Evolutionary conservation across 2,888 invertebrate species (phyloP).

Genomic region (Lysandra bellargus): DNA sequence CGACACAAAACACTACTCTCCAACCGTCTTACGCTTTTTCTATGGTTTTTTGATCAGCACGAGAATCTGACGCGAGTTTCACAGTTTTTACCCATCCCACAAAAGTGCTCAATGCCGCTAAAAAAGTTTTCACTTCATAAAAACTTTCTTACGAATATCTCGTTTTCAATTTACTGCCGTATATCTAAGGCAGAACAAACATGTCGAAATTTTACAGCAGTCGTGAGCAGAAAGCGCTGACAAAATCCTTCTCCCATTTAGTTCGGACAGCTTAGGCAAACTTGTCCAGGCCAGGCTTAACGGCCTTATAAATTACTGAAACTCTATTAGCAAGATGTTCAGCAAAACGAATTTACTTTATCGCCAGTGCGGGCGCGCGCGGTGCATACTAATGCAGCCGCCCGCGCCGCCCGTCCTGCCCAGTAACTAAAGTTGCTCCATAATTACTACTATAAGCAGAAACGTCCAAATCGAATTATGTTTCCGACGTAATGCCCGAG

Average conservation of each 20-base stretch:
- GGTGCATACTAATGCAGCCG: conserved; percentile 69
- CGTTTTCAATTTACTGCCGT: background rate
- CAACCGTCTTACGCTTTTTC: too few species aligned
- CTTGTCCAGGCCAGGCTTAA: conserved; percentile 50
- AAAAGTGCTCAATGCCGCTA: too few species aligned
- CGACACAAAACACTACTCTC: too few species aligned
- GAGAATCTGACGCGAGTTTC: too few species aligned
- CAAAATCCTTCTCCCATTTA: conserved; percentile 74
- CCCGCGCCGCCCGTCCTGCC: conserved; percentile 43
- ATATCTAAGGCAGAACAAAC: background rate
- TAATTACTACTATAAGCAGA: conserved; percentile 79
- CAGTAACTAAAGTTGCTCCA: conserved; percentile 67
- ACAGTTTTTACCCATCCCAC: too few species aligned
- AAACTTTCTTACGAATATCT: too few species aligned
- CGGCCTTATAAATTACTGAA: conserved; percentile 79
- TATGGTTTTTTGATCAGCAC: too few species aligned
- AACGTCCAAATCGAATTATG: conserved; percentile 47
- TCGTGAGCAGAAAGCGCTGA: conserved; percentile 50
- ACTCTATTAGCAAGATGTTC: conserved; percentile 80
- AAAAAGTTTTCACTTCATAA: too few species aligned
- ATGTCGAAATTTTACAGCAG: background rate
- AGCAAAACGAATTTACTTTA: conserved; percentile 79
- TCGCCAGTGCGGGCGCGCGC: conserved; percentile 70
- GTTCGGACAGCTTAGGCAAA: conserved; percentile 69
- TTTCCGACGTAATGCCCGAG: conserved; percentile 9